Evolutionary conservation across 1,140 invertebrate species (phyloP), one percentile per base, ranked within the genome.

Genomic region (Chelonus insularis): DNA sequence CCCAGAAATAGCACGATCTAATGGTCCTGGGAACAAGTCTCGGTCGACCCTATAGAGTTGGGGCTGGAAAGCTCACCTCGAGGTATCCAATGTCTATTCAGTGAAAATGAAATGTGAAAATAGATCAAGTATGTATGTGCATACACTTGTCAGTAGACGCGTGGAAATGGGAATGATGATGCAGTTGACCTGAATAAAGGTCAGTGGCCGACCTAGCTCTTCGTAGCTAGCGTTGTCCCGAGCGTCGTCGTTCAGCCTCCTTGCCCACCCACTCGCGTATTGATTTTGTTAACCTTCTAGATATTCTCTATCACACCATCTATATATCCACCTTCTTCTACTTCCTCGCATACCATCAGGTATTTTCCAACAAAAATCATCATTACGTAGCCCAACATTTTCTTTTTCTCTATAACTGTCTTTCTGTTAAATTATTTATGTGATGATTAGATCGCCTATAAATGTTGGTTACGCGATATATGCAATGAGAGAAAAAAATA

Each of bases 211-310:
- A 76, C 73, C 72, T 76, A 75, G 73, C 70, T 70, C 41, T 32
- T 29, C 73, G 70, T 65, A 68, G 66, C 55, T 48, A 4, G 8
- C 45, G 36, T 29, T 66, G 60, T 63, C 60, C 51, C 59, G 16
- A 39, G 41, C 52, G 37, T 59, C 48, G 36, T 39, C 9, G 36
- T 39, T 16, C 16, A 20, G 14, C 41, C 41, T 43, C 41, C 14
- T 29, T 62, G 62, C 69, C n/a, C 68, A 69, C 68, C 71, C 70
- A 70, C 66, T 29, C 60, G 47, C 8, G 65, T 74, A 76, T 76
- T 75, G 74, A 76, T 76, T 76, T 75, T 74, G 63, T 74, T 75
- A 76, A 75, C 74, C 74, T 74, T 76, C 72, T 73, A 63, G 64
- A 68, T 67, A 68, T 60, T 70, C 65, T 32, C 25, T 25, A 39